These are phyloP conservation scores for Synchiropus splendidus DNA, from an alignment of 2,113 vertebrate species.

Conservation along the genomic window DNA sequence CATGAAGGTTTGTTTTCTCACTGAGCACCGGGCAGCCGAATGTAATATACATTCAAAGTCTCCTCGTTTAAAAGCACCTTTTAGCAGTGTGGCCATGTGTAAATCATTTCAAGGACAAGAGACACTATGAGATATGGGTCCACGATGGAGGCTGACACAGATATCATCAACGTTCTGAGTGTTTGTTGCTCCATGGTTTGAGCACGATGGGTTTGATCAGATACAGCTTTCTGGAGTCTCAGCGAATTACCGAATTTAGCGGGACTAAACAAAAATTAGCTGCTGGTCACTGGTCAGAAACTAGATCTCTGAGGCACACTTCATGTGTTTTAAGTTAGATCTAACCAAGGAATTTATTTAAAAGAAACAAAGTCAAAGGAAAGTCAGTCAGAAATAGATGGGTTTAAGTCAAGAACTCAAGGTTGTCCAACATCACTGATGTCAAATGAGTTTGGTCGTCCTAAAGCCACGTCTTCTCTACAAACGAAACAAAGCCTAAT, in stretches of 20 bases:
- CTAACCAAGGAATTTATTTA: no score
- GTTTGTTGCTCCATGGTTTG: constrained; percentile 9
- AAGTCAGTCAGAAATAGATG: no score
- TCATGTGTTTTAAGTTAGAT: no score
- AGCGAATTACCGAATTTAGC: neutral
- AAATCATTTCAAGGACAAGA: constrained; percentile 23
- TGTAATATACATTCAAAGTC: constrained; percentile 15
- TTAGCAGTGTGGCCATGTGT: constrained; percentile 11
- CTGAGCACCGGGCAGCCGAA: constrained; percentile 20
- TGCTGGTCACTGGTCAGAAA: constrained; percentile 1
- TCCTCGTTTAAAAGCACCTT: constrained; percentile 23
- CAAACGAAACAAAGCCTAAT: no score
- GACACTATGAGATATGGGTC: constrained; percentile 13
- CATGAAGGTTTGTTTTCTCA: constrained; percentile 27
- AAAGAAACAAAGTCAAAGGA: no score
- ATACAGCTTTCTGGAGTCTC: neutral
- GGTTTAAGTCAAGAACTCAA: no score
- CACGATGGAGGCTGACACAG: constrained; percentile 4
- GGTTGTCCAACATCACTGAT: no score
- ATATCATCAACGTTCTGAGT: constrained; percentile 2
- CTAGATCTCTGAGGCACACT: no score
- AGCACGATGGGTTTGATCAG: constrained; percentile 12
- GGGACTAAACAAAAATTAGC: constrained; percentile 1
- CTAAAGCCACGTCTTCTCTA: no score
- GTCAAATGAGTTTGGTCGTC: no score